A percentile compares a stretch with the other conserved stretches of the same genome.
Conservation (phyloP, 2,113 vertebrate genomes). For the Toxotes chatareus region DNA sequence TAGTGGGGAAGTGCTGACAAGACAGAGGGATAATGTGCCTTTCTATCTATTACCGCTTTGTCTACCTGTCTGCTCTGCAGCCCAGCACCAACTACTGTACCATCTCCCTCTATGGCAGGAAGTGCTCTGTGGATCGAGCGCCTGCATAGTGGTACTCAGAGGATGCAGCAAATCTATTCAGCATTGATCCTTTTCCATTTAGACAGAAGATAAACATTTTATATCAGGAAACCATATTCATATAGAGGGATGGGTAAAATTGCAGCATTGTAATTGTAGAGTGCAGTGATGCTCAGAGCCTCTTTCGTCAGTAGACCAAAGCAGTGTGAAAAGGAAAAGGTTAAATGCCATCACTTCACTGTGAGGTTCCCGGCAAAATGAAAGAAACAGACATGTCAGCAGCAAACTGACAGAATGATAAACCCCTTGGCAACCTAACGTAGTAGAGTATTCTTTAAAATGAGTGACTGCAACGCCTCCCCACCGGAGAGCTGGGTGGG, state of each 20-base stretch:
- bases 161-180: conserved; percentile 79
- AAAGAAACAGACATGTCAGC: conserved; percentile 60
- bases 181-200: conserved; percentile 81
- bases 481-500: conserved; percentile 35
- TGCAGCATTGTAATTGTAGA: conserved; percentile 42
- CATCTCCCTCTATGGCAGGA: conserved; percentile 62
- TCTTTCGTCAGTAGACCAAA: conserved; percentile 39
- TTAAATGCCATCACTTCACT: conserved; percentile 42
- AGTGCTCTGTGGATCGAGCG: conserved; percentile 73
- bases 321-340: conserved; percentile 26
- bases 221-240: conserved; percentile 73
- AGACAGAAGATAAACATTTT: conserved; percentile 76
- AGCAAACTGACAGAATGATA: conserved; percentile 55
- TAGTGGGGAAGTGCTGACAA: conserved; percentile 79
- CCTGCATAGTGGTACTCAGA: conserved; percentile 59
- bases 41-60: conserved; percentile 76
- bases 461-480: conserved; percentile 30
- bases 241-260: conserved; percentile 52
- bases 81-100: conserved; percentile 43
- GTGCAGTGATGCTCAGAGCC: conserved; percentile 22
- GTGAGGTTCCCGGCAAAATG: conserved; percentile 43
- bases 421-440: conserved; percentile 54
- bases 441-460: conserved; percentile 50
- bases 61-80: conserved; percentile 67
- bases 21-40: conserved; percentile 75